Conservation (phyloP, 2,797 vertebrate species). For the Sparidentex hasta region DNA sequence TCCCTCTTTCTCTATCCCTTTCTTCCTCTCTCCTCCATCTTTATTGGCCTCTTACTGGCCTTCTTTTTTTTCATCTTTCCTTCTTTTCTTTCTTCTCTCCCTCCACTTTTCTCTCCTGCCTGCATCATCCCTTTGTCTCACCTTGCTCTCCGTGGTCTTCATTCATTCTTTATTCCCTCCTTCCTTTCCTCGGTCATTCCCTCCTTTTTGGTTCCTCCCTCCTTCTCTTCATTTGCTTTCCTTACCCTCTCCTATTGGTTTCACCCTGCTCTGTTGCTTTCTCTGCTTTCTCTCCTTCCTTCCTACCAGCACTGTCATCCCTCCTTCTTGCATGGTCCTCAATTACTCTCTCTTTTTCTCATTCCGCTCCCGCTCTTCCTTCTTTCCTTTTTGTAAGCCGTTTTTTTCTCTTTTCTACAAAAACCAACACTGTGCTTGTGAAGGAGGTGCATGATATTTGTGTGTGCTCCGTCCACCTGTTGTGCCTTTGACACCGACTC, state of each 20-base stretch:
- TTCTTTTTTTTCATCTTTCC: background rate
- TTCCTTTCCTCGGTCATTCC: background rate
- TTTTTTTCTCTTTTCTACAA: background rate
- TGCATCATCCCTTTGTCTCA: background rate
- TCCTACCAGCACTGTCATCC: too few species aligned
- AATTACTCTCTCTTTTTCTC: background rate
- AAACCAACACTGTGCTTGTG: background rate
- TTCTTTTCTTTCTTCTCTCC: too few species aligned
- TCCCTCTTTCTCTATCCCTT: constrained; percentile 1
- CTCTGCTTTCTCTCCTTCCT: background rate
- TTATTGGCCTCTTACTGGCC: background rate
- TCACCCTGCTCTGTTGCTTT: background rate
- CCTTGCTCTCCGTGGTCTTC: background rate
- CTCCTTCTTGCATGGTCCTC: background rate
- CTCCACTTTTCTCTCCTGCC: background rate
- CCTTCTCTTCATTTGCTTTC: constrained; percentile 3
- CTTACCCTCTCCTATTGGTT: background rate
- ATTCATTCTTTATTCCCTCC: background rate
- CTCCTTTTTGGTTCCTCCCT: constrained; percentile 68
- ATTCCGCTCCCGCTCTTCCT: too few species aligned
- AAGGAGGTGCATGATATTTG: background rate
- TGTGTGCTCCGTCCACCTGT: background rate
- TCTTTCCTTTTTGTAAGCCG: background rate
- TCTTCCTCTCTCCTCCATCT: background rate
- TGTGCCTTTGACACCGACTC: background rate